Conservation (phyloP, 1,140 invertebrate genomes). For the Rhizoglyphus robini region DNA sequence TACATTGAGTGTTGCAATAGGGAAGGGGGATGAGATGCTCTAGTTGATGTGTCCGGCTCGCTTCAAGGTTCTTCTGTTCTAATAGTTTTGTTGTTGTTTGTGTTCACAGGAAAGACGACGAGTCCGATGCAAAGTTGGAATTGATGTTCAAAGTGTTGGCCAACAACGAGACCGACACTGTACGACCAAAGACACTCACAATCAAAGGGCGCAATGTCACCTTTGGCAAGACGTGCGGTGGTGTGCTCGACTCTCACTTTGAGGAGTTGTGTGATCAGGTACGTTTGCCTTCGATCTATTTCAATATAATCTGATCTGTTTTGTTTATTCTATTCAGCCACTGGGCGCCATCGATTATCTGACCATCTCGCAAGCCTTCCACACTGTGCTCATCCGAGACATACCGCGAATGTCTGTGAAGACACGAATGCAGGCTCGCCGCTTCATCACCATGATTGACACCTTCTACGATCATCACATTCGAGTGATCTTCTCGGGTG, state of each 20-base stretch:
- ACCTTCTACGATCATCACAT: conserved; percentile 89
- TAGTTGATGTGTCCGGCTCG: too few species aligned
- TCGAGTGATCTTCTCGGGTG: conserved; percentile 62
- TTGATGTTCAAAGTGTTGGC: conserved; percentile 74
- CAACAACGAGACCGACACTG: conserved; percentile 75
- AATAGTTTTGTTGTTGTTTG: too few species aligned
- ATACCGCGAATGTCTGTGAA: conserved; percentile 65
- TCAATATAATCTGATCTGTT: too few species aligned
- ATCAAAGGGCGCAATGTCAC: conserved; percentile 75
- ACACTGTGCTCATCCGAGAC: conserved; percentile 81
- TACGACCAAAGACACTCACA: conserved; percentile 62
- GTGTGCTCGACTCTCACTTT: conserved; percentile 77
- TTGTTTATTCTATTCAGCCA: conserved; percentile 49
- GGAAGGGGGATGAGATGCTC: too few species aligned
- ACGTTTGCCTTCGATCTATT: too few species aligned
- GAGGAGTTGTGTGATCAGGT: conserved; percentile 77
- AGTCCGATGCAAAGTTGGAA: conserved; percentile 52
- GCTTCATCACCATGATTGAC: conserved; percentile 95
- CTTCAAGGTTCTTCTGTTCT: too few species aligned
- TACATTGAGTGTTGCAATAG: too few species aligned
- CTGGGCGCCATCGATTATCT: conserved; percentile 88
- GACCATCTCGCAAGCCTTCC: conserved; percentile 76
- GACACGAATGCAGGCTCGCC: conserved; percentile 63
- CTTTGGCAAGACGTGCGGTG: conserved; percentile 79
- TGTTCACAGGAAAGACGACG: conserved; percentile 35